These are phyloP conservation scores for Colossoma macropomum DNA, from an alignment of 2,113 vertebrate genomes.

Conservation along the genomic window DNA sequence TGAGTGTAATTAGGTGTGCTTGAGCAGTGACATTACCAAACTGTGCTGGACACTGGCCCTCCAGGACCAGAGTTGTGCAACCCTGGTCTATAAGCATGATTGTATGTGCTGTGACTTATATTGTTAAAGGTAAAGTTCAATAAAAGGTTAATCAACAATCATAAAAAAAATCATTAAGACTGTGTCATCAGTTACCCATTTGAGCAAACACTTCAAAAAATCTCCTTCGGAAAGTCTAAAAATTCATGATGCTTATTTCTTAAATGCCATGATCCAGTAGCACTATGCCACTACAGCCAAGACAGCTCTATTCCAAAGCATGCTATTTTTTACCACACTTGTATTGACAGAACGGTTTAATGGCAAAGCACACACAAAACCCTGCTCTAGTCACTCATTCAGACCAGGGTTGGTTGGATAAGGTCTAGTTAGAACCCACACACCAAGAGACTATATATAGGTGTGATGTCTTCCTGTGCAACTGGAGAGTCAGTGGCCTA, in stretches of 20 bases:
- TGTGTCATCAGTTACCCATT: neutral
- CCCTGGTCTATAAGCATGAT: too few relatives aligned
- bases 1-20: too few relatives aligned
- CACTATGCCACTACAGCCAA: neutral
- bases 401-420: conserved; percentile 45
- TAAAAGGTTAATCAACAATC: too few relatives aligned
- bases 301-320: conserved; percentile 37
- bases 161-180: neutral
- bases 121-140: neutral
- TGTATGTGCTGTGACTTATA: neutral
- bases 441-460: conserved; percentile 72
- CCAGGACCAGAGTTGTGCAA: too few relatives aligned
- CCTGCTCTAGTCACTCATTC: conserved; percentile 45
- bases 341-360: conserved; percentile 21
- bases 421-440: conserved; percentile 40
- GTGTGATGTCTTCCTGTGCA: conserved; percentile 81
- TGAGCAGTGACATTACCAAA: too few relatives aligned
- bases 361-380: conserved; percentile 33
- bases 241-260: neutral
- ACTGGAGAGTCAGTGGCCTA: conserved; percentile 75
- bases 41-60: too few relatives aligned
- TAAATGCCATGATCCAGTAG: conserved; percentile 2
- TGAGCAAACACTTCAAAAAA: neutral
- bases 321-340: conserved; percentile 20
- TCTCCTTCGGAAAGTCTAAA: neutral